These are phyloP conservation scores for Aphyosemion australe DNA, from an alignment of 2,113 vertebrate species.

Conservation along the genomic window DNA sequence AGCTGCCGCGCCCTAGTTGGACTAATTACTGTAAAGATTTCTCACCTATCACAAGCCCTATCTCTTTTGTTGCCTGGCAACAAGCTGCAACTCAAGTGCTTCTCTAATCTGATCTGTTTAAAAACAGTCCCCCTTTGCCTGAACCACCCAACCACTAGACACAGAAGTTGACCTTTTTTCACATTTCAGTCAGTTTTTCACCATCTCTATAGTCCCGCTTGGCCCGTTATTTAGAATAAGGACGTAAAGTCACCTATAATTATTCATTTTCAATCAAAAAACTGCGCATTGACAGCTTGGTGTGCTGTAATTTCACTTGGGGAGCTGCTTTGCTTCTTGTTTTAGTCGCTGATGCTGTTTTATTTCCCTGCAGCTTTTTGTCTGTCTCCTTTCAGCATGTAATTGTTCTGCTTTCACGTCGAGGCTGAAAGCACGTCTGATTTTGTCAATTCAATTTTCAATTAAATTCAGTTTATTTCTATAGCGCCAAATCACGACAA, in stretches of 20 bases:
- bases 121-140: background rate
- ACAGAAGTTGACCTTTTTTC: constrained; percentile 10
- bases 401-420: constrained; percentile 34
- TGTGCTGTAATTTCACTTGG: no score
- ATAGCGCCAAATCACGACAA: no score
- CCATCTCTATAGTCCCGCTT: background rate
- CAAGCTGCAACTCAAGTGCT: constrained; percentile 64
- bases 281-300: no score
- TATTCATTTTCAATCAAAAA: no score
- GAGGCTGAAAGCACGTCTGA: background rate
- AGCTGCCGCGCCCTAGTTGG: constrained; percentile 9
- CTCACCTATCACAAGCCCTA: constrained; percentile 52
- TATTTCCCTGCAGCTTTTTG: constrained; percentile 31
- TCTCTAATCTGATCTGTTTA: constrained; percentile 25
- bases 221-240: background rate
- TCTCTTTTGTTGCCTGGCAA: constrained; percentile 84
- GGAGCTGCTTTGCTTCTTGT: no score
- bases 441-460: no score
- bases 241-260: background rate
- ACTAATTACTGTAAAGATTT: constrained; percentile 37
- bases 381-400: background rate
- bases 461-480: no score
- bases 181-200: constrained; percentile 27
- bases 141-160: background rate
- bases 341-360: constrained; percentile 28